Evolutionary conservation across 2,113 vertebrate genomes (phyloP).

Genomic region (Protobothrops flavoviridis): DNA sequence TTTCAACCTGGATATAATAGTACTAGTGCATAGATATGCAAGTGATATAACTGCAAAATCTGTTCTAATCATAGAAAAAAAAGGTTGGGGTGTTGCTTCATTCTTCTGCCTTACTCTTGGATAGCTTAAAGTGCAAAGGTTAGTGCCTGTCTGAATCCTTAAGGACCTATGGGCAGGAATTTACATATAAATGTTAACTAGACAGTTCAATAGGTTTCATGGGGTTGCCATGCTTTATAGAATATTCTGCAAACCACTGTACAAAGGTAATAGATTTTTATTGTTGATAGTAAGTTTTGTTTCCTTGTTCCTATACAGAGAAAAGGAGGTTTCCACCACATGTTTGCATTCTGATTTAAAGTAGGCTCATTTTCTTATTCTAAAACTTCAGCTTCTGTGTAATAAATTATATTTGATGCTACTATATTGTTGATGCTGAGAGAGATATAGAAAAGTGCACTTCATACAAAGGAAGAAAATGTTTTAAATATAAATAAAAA

Average conservation of each 20-base stretch:
- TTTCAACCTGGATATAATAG: not conserved
- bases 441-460: not conserved
- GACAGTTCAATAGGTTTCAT: not conserved
- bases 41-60: not conserved
- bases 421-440: not conserved
- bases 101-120: not conserved
- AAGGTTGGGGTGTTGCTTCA: not conserved
- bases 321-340: not conserved
- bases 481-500: not conserved
- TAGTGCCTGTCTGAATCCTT: not conserved
- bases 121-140: not conserved
- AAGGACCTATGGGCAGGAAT: not conserved
- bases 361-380: not conserved
- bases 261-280: not conserved
- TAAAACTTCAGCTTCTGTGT: not conserved
- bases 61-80: not conserved
- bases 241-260: not conserved
- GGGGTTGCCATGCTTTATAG: not conserved
- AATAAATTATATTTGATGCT: not conserved
- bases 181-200: not conserved
- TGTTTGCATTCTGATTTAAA: not conserved
- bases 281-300: not conserved
- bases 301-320: not conserved
- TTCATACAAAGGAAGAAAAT: not conserved
- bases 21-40: not conserved